These are phyloP conservation scores for Drosophila antonietae DNA, from an alignment of 2,888 invertebrate species.

Conservation along the genomic window DNA sequence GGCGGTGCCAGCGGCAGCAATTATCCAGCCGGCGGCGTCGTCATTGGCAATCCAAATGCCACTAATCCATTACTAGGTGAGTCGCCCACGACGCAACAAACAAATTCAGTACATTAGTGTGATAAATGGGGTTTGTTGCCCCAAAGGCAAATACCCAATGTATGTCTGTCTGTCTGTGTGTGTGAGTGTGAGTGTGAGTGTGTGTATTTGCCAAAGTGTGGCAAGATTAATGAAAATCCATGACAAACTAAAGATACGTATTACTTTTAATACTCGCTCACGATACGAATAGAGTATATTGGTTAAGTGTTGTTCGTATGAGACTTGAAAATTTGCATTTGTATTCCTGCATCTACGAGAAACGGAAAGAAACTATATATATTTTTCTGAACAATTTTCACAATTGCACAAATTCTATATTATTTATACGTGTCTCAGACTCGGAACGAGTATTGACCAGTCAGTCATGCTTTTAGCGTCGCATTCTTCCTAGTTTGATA, in stretches of 20 bases:
- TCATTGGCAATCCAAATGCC: conserved; percentile 82
- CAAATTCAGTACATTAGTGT: conserved; percentile 24
- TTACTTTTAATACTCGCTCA: conserved; percentile 3
- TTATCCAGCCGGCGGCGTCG: conserved; percentile 79
- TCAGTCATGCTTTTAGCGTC: background rate
- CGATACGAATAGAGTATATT: background rate
- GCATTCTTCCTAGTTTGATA: conserved; percentile 26
- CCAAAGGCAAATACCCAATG: background rate
- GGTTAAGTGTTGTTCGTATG: no score
- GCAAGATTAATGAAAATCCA: conserved; percentile 57
- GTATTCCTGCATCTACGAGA: no score
- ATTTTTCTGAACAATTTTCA: no score
- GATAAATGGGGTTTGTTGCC: conserved; percentile 27
- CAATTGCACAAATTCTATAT: no score
- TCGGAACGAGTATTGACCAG: background rate
- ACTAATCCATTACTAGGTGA: conserved; percentile 82
- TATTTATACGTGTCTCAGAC: no score
- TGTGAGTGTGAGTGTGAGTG: conserved; percentile 4
- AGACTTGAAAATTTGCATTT: no score
- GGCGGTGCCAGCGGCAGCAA: conserved; percentile 50
- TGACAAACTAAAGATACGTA: conserved; percentile 45
- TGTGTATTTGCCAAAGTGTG: conserved; percentile 30
- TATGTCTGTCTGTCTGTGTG: background rate
- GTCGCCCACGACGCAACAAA: conserved; percentile 43
- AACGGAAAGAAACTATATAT: no score